Evolutionary conservation across 2,888 invertebrate genomes (phyloP).

Genomic region (Plebejus melissa): DNA sequence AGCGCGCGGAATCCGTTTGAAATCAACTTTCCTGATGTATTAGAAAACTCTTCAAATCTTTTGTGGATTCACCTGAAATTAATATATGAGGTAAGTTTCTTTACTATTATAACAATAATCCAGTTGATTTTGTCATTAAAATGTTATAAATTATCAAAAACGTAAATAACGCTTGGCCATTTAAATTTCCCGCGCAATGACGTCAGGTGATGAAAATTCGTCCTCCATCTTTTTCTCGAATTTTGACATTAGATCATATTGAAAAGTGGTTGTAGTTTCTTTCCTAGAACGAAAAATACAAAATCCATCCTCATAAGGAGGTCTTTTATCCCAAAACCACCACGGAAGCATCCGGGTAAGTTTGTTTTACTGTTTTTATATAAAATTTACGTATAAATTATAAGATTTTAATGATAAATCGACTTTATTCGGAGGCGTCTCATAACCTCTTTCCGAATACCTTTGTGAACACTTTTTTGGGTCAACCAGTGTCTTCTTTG

Average conservation of each 20-base stretch:
- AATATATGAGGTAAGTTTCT: slow-evolving; percentile 65
- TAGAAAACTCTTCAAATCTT: slow-evolving; percentile 53
- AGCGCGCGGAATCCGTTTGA: slow-evolving; percentile 66
- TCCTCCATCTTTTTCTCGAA: slow-evolving; percentile 59
- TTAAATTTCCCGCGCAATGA: slow-evolving; percentile 71
- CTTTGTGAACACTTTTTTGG: slow-evolving; percentile 51
- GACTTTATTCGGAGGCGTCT: slow-evolving; percentile 40
- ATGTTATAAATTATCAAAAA: slow-evolving; percentile 45
- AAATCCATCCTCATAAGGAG: slow-evolving; percentile 53
- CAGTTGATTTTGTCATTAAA: slow-evolving; percentile 32
- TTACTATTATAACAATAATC: slow-evolving; percentile 29
- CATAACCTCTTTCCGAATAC: slow-evolving; percentile 38
- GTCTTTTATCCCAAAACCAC: slow-evolving; percentile 54
- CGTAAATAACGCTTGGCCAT: neutral
- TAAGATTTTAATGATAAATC: neutral
- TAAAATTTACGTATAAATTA: slow-evolving; percentile 5
- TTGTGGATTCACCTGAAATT: slow-evolving; percentile 46
- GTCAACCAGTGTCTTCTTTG: slow-evolving; percentile 62
- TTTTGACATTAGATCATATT: slow-evolving; percentile 60
- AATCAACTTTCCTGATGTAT: slow-evolving; percentile 57
- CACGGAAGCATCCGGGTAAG: slow-evolving; percentile 77
- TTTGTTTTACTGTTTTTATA: slow-evolving; percentile 40
- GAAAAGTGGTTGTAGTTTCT: slow-evolving; percentile 54
- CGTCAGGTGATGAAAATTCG: slow-evolving; percentile 54
- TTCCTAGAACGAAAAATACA: slow-evolving; percentile 58